phyloP scores from a whole-genome alignment of 2,113 vertebrate genomes.

The Orthonyx spaldingii region DNA sequence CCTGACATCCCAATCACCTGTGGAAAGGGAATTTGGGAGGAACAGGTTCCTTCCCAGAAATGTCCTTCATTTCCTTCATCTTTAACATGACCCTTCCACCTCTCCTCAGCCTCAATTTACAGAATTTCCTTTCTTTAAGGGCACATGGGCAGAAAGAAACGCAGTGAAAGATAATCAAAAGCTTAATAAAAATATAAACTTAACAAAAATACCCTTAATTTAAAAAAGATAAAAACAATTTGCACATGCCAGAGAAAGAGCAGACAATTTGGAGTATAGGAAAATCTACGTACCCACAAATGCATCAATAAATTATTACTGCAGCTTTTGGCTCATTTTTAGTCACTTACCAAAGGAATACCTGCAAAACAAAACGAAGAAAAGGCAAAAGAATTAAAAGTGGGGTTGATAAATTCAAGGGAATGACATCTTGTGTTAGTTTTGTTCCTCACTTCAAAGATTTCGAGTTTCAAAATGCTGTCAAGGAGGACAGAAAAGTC shows the following conservation, averaged over 20 bases:
- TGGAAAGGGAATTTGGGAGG: background rate
- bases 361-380: constrained; percentile 73
- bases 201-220: background rate
- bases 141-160: background rate
- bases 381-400: background rate
- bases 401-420: background rate
- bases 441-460: background rate
- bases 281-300: constrained; percentile 65
- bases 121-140: background rate
- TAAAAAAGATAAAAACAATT: background rate
- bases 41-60: background rate
- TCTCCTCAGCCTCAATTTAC: background rate
- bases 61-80: background rate
- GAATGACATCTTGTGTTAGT: accelerated
- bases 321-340: constrained; percentile 8
- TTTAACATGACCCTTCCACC: accelerated
- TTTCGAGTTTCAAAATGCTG: background rate
- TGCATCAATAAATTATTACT: background rate
- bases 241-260: background rate
- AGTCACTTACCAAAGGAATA: constrained; percentile 83
- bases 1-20: background rate
- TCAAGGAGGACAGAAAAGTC: accelerated
- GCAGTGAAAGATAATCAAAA: background rate
- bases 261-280: background rate
- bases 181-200: background rate